phyloP scores from a whole-genome alignment of 2,888 invertebrate species.

The Chromoteleia sp. region DNA sequence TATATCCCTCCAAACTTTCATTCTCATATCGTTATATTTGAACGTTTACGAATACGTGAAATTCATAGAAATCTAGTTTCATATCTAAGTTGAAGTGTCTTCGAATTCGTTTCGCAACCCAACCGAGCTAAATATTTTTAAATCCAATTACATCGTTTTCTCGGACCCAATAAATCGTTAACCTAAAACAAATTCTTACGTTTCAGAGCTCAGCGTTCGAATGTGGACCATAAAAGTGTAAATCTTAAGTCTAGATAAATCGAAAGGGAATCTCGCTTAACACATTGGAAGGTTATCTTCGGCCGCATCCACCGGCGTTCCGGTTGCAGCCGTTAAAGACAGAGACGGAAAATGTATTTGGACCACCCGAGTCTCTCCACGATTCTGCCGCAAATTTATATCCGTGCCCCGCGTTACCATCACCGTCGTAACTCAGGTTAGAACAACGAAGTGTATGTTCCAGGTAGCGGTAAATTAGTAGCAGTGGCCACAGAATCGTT shows the following conservation, averaged over 20 bases:
- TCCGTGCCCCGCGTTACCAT: conserved; percentile 70
- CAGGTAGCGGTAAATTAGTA: conserved; percentile 83
- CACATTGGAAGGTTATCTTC: conserved; percentile 66
- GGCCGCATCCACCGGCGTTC: conserved; percentile 56
- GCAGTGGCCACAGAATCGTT: conserved; percentile 77
- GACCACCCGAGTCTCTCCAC: conserved; percentile 68
- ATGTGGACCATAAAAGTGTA: conserved; percentile 66
- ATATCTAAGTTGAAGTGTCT: conserved; percentile 11
- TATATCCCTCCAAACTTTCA: conserved; percentile 10
- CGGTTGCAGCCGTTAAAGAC: conserved; percentile 69
- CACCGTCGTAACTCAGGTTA: conserved; percentile 81
- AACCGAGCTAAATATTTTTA: conserved; percentile 20
- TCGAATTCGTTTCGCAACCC: conserved; percentile 15
- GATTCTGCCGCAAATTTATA: conserved; percentile 66
- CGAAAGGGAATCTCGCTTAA: conserved; percentile 63
- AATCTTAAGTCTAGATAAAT: conserved; percentile 57
- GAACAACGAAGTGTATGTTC: conserved; percentile 78
- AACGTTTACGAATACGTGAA: neutral
- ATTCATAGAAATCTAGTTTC: conserved; percentile 34
- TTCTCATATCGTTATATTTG: neutral
- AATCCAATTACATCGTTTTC: conserved; percentile 59
- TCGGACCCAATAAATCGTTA: conserved; percentile 51
- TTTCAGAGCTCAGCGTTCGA: conserved; percentile 33
- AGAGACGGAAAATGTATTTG: conserved; percentile 70
- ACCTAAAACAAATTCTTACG: conserved; percentile 58